phyloP scores from a whole-genome alignment of 1,140 invertebrate genomes.

The Mizuhopecten yessoensis region DNA sequence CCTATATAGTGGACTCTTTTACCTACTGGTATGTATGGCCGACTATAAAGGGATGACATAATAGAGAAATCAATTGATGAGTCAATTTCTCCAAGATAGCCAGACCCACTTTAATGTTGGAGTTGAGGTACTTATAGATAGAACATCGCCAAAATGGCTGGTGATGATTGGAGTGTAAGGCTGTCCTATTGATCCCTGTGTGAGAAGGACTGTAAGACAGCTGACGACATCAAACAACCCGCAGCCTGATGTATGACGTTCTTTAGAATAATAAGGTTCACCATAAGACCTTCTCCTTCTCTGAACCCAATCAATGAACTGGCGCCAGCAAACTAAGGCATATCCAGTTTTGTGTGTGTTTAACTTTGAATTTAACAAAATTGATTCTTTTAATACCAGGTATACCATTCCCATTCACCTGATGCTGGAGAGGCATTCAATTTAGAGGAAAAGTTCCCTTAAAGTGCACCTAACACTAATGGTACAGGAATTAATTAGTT shows the following conservation, averaged over 20 bases:
- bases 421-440: background rate
- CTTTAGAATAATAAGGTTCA: background rate
- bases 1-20: too few relatives aligned
- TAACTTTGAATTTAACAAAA: background rate
- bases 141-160: constrained; percentile 24
- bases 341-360: background rate
- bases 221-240: constrained; percentile 7
- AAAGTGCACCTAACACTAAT: background rate
- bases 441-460: background rate
- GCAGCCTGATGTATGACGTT: background rate
- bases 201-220: too few relatives aligned
- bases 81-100: background rate
- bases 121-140: background rate
- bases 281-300: background rate
- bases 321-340: background rate
- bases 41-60: background rate
- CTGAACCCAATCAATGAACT: constrained; percentile 12
- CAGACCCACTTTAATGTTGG: background rate
- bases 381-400: background rate
- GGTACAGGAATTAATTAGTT: background rate
- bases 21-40: background rate
- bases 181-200: background rate
- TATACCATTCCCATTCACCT: background rate
- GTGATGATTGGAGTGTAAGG: background rate
- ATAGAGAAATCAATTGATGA: constrained; percentile 39